Conservation (phyloP, 2,113 vertebrate genomes). For the Erinaceus europaeus region DNA sequence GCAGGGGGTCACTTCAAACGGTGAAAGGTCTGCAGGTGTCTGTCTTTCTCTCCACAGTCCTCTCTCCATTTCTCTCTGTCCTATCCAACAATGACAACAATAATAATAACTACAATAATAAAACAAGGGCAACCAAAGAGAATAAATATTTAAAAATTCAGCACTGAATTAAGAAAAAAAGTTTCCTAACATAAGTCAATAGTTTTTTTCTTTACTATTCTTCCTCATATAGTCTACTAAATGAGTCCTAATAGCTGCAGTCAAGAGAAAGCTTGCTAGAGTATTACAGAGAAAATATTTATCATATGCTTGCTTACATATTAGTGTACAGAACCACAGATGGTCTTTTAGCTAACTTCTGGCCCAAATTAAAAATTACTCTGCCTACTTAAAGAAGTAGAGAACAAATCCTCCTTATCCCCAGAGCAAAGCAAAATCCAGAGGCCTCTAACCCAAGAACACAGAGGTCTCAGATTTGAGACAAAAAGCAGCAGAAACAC, state of each 20-base stretch:
- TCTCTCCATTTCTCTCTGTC: too few relatives aligned
- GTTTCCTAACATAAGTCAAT: too few relatives aligned
- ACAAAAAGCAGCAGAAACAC: neutral
- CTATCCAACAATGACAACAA: too few relatives aligned
- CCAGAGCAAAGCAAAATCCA: neutral
- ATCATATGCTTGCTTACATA: neutral
- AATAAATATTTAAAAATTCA: too few relatives aligned
- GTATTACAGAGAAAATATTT: slow-evolving; percentile 3
- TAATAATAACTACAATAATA: too few relatives aligned
- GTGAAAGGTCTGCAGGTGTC: too few relatives aligned
- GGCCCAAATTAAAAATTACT: slow-evolving; percentile 37
- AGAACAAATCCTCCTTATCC: neutral
- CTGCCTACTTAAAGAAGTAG: slow-evolving; percentile 6
- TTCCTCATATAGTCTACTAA: neutral
- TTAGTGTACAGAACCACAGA: neutral
- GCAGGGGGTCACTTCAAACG: too few relatives aligned
- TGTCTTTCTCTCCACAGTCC: too few relatives aligned
- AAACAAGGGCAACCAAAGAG: too few relatives aligned
- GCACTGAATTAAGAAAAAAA: too few relatives aligned
- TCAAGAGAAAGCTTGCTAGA: neutral
- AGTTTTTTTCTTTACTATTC: slow-evolving; percentile 24
- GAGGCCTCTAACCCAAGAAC: neutral
- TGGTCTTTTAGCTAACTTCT: slow-evolving; percentile 27
- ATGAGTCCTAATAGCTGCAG: neutral
- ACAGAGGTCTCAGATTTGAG: slow-evolving; percentile 26